Base-by-base conservation (phyloP, 2,888 invertebrate species). In the Acleris cristana region DNA sequence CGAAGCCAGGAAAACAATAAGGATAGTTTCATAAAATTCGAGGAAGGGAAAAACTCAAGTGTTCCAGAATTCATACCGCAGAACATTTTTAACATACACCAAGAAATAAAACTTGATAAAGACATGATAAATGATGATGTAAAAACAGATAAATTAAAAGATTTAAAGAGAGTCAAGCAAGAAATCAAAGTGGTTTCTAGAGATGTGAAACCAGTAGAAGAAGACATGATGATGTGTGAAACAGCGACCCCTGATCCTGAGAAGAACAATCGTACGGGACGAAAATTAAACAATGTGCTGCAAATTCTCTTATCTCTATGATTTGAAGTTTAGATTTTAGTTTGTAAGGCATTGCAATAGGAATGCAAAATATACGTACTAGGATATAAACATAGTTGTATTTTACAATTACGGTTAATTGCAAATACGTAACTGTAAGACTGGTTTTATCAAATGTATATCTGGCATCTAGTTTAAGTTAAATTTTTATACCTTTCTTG, bases 11-110 rank as follows among this genome's bases (percentile, higher is more conserved):
- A 92, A 1, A 86, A 77, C 59, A 85, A 92, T 59, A 81, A 79
- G 66, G 92, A 92, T 19, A 88, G 89, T 53, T 90, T 90, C 45
- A 87, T 91, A 18, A 83, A 74, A 72, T 74, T 92, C 1, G 86
- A 88, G 69, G 83, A 86, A 64, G 80, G 82, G 69, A 80, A 79
- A 18, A 80, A 77, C 26, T 58, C n/a, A 58, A 62, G 65, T 18
- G 86, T 84, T 23, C 75, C 70, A 58, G 69, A 74, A 12, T 77
- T 79, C 8, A 70, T 80, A 18, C 82, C 86, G 0, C 85, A 85
- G 23, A 92, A 89, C 55, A 77, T 92, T 58, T 93, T 93, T 64
- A 89, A 92, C 67, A 93, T 93, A 1, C 90, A 88, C 52, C 92
- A 93, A 79, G 91, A 92, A 77, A 84, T 93, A 0, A 90, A 89